Evolutionary conservation across 2,797 vertebrate genomes (phyloP), one percentile per base, ranked within the genome.

Genomic region (Bradypus variegatus): DNA sequence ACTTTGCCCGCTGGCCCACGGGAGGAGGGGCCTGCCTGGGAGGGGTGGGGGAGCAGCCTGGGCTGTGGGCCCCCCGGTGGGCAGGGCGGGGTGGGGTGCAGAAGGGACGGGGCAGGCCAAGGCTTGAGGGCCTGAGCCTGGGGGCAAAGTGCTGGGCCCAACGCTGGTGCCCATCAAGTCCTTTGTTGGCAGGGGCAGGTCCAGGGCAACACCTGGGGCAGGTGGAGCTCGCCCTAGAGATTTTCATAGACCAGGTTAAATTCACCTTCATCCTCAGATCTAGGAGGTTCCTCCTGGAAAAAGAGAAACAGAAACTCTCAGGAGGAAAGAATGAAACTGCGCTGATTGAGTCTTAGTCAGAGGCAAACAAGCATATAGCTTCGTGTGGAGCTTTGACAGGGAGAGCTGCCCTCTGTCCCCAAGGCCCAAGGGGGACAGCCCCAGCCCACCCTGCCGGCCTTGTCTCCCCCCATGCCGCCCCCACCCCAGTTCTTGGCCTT

Each of bases 191-290:
- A 65, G n/a, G 33, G 75, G 31, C 60, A 19, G 83, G 45, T 16
- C 58, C 89, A 16, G 69, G 55, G 16, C 8, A 16, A 80, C 75
- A 36, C 29, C 15, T 1, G 0, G 15, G 60, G 33, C 8, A 2
- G n/a, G 29, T 6, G 0, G 62, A 73, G 31, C 41, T 27, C 4
- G 0, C 11, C 21, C 95, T 97, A 98, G 93, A 97, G 95, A 92
- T 98, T 97, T 93, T 98, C 97, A 70, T 98, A 97, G 89, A 98
- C 12, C 1, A 84, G 87, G 95, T 97, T 96, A 85, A 72, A 91
- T 64, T 94, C 95, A 38, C 91, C 91, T 64, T 96, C 91, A 53
- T 85, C 90, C 69, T 81, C 55, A 70, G 73, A 31, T 80, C 91
- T 70, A 4, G 82, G 85, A 18, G 5, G 21, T 62, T 77, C 93